These are phyloP conservation scores for Limonius californicus DNA, from an alignment of 1,140 invertebrate genomes.

Conservation along the genomic window DNA sequence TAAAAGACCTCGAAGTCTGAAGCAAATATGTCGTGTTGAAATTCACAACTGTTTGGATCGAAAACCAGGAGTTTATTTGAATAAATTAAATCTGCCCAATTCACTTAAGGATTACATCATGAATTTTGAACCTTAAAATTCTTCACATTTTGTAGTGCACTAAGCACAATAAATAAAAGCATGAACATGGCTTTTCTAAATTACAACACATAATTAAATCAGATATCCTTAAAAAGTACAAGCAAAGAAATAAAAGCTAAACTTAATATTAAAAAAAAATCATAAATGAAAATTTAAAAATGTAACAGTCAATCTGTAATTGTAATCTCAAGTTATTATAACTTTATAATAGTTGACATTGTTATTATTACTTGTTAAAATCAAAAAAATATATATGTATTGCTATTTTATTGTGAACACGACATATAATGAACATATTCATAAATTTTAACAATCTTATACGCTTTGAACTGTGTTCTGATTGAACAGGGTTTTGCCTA, in stretches of 20 bases:
- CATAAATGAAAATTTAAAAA: too few species aligned
- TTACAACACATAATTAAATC: too few species aligned
- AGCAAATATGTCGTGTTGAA: constrained; percentile 62
- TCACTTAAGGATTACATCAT: constrained; percentile 66
- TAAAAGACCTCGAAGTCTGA: constrained; percentile 59
- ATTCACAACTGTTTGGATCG: constrained; percentile 61
- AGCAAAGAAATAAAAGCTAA: too few species aligned
- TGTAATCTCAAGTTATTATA: too few species aligned
- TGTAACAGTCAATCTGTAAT: too few species aligned
- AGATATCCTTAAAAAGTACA: too few species aligned
- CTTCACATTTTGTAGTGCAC: too few species aligned
- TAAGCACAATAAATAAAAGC: too few species aligned
- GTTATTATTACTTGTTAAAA: background rate
- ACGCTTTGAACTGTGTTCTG: constrained; percentile 36
- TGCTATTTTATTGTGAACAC: background rate
- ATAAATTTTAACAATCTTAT: constrained; percentile 23
- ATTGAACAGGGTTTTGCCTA: constrained; percentile 33
- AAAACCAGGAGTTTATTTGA: constrained; percentile 60
- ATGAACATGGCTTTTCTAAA: too few species aligned
- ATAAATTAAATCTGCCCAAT: constrained; percentile 62
- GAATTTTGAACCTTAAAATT: constrained; percentile 59
- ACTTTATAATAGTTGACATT: too few species aligned
- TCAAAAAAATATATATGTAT: background rate
- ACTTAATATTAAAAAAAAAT: too few species aligned
- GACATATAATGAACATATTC: constrained; percentile 7